Conservation (phyloP, 2,888 invertebrate genomes). For the Anodontia alba region DNA sequence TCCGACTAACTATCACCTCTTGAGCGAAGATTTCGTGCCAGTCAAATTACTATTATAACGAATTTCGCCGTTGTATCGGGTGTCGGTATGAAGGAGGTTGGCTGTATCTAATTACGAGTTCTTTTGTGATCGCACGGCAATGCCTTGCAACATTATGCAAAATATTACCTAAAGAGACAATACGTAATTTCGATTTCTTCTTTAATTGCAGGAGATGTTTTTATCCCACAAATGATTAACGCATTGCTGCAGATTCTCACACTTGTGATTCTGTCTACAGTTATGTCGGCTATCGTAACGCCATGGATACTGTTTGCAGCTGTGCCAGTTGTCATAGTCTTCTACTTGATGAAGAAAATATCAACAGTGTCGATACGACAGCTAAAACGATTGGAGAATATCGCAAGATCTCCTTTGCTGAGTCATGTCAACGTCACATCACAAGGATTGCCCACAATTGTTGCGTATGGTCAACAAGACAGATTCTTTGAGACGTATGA, state of each 20-base stretch:
- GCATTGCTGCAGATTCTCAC: slow-evolving; percentile 48
- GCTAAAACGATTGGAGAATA: slow-evolving; percentile 86
- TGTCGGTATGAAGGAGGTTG: no score
- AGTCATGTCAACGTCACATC: slow-evolving; percentile 87
- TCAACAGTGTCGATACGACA: slow-evolving; percentile 82
- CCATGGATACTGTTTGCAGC: slow-evolving; percentile 68
- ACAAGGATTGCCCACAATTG: slow-evolving; percentile 87
- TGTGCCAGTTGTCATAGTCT: slow-evolving; percentile 80
- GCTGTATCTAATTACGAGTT: no score
- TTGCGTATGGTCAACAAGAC: slow-evolving; percentile 87
- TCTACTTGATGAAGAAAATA: slow-evolving; percentile 81
- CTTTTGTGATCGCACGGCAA: no score
- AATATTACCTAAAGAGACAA: no score
- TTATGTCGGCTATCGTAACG: slow-evolving; percentile 44
- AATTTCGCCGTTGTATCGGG: no score
- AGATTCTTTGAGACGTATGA: slow-evolving; percentile 85
- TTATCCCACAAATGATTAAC: slow-evolving; percentile 62
- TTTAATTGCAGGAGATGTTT: slow-evolving; percentile 64
- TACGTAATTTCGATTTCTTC: no score
- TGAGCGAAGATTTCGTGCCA: no score
- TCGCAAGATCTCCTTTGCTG: slow-evolving; percentile 87
- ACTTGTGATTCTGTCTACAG: slow-evolving; percentile 52
- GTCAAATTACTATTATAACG: no score
- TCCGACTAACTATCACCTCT: no score
- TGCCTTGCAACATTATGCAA: no score